phyloP scores from a whole-genome alignment of 2,113 vertebrate species.

The Plecturocebus donacophilus region DNA sequence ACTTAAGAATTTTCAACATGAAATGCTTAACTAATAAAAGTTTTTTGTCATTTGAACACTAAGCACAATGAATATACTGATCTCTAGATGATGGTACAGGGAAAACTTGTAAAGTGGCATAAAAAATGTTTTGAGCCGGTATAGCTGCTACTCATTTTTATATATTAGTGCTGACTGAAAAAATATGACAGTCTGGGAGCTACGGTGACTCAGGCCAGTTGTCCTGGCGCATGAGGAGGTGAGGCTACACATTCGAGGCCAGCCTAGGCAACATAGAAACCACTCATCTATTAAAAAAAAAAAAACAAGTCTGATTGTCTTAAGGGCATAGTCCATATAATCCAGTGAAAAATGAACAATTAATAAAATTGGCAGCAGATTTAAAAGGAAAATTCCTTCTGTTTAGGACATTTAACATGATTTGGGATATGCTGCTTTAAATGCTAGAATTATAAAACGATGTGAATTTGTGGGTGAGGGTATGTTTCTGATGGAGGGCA shows the following conservation, averaged over 20 bases:
- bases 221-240: too few species aligned
- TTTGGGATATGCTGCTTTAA: rapidly evolving
- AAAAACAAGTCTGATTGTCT: background rate
- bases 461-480: background rate
- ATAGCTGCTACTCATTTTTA: background rate
- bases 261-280: too few species aligned
- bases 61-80: background rate
- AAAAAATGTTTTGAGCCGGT: background rate
- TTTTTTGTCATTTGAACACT: background rate
- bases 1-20: background rate
- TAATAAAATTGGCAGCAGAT: background rate
- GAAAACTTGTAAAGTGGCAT: background rate
- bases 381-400: background rate
- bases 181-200: background rate
- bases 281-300: too few species aligned
- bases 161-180: background rate
- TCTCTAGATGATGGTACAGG: background rate
- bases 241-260: too few species aligned
- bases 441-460: background rate
- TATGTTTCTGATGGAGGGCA: background rate
- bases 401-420: background rate
- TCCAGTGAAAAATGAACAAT: background rate
- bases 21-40: background rate
- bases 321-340: background rate
- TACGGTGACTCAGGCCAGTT: too few species aligned